Conservation (phyloP, 53 echinoderm and acorn worm genomes). For the Stichopus horrens region DNA sequence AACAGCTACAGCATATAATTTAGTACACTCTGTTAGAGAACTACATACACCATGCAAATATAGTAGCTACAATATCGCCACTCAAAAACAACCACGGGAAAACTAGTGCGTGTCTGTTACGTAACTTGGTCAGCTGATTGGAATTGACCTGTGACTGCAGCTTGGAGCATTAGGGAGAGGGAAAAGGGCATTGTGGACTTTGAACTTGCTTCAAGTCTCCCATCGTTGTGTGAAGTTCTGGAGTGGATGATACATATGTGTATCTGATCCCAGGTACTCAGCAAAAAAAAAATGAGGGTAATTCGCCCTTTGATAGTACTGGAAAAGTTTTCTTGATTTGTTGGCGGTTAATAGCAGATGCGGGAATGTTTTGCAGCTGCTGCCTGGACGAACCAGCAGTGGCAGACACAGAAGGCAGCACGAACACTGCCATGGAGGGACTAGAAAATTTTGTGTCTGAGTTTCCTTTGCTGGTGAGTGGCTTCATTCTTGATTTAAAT, state of each 20-base stretch:
- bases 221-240: not conserved
- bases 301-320: not conserved
- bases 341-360: not conserved
- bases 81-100: too few species aligned
- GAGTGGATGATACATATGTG: too few species aligned
- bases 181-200: too few species aligned
- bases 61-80: too few species aligned
- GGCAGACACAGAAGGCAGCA: not conserved
- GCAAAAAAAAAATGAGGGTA: not conserved
- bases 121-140: too few species aligned
- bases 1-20: too few species aligned
- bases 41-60: too few species aligned
- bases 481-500: too few species aligned
- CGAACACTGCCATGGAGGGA: slow-evolving; percentile 15
- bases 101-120: too few species aligned
- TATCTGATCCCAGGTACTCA: not conserved
- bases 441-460: slow-evolving; percentile 21
- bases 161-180: too few species aligned
- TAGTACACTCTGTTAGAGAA: too few species aligned
- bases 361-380: slow-evolving; percentile 28
- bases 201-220: not conserved
- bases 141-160: too few species aligned
- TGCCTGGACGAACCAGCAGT: slow-evolving; percentile 15
- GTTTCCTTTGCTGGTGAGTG: slow-evolving; percentile 14
- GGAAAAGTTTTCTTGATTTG: not conserved